A percentile compares a stretch with the other conserved stretches of the same genome.
Evolutionary conservation across 2,113 vertebrate genomes (phyloP).

Genomic region (Petrocephalus zakoni): DNA sequence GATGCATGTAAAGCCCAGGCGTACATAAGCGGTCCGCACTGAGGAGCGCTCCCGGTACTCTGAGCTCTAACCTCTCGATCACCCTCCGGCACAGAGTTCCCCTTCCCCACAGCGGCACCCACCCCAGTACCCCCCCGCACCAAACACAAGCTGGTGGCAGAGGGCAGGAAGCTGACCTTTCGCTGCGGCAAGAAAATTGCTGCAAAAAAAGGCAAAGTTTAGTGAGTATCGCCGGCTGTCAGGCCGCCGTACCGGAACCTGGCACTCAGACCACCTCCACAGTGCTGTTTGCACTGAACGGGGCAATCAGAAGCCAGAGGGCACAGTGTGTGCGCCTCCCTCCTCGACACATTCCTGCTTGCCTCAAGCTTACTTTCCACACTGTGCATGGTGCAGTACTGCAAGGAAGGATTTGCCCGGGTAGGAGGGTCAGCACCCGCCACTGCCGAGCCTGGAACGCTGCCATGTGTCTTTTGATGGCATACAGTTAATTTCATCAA

Average conservation of each 20-base stretch:
- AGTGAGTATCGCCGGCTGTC: conserved; percentile 65
- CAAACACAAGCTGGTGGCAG: conserved; percentile 80
- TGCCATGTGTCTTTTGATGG: neutral
- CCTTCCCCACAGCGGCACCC: conserved; percentile 76
- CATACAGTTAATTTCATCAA: neutral
- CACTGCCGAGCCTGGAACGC: neutral
- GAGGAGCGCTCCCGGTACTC: too few relatives aligned
- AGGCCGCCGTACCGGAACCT: neutral
- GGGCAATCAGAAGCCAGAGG: neutral
- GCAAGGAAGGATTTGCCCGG: neutral
- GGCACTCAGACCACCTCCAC: neutral
- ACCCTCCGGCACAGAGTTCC: conserved; percentile 68
- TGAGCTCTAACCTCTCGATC: neutral
- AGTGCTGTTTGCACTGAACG: neutral
- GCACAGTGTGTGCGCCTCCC: neutral
- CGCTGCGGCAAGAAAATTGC: conserved; percentile 90
- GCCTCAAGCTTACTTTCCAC: neutral
- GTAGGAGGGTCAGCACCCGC: neutral
- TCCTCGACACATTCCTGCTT: neutral
- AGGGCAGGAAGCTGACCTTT: conserved; percentile 89
- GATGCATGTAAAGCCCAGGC: neutral
- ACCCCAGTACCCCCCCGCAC: conserved; percentile 76
- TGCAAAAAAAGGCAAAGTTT: conserved; percentile 88
- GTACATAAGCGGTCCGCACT: neutral
- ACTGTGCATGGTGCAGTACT: neutral